Conservation (phyloP, 2,113 vertebrate genomes). For the Cryptomyrus ogoouensis region DNA sequence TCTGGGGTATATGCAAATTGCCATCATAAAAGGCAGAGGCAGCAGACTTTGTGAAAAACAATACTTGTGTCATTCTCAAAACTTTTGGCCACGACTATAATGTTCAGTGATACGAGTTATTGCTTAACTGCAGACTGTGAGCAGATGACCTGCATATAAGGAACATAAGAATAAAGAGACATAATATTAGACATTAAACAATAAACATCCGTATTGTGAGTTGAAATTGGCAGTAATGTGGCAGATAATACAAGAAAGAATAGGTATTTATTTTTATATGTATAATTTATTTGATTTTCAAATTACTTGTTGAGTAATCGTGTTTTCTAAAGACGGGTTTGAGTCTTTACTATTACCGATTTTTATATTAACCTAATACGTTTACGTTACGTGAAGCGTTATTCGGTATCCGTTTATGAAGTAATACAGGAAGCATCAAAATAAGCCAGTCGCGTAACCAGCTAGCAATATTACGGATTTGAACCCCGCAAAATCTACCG, state of each 20-base stretch:
- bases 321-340: neutral
- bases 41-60: no score
- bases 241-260: neutral
- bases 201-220: neutral
- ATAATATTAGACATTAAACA: neutral
- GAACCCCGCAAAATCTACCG: neutral
- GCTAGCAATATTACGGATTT: neutral
- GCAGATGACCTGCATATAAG: neutral
- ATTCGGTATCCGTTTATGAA: neutral
- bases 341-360: neutral
- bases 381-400: neutral
- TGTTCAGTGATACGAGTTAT: neutral
- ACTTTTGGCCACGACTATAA: neutral
- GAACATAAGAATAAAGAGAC: neutral
- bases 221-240: neutral
- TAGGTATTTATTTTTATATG: neutral
- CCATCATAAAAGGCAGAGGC: no score
- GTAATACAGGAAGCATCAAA: neutral
- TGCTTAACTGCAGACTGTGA: neutral
- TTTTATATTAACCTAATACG: neutral
- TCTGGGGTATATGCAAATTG: no score
- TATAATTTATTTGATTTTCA: neutral
- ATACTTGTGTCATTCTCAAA: no score
- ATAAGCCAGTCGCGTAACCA: neutral
- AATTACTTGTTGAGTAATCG: neutral